Percentiles rank a stretch among this genome's conserved stretches.
phyloP scores from a whole-genome alignment of 2,888 invertebrate species.

The Brachycybe producta region DNA sequence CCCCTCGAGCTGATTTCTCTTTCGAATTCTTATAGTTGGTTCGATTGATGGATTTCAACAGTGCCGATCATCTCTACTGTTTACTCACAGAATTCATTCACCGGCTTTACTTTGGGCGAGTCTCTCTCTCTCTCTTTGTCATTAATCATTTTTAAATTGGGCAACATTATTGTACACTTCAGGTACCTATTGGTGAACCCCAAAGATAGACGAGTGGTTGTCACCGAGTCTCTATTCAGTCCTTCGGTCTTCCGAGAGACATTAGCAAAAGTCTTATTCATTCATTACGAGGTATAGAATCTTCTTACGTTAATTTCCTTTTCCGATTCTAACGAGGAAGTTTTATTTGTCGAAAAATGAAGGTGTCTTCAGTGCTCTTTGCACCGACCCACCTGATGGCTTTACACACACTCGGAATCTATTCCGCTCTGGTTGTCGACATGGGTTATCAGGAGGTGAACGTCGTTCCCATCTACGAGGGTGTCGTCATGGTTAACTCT shows the following conservation, averaged over 20 bases:
- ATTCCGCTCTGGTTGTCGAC: conserved; percentile 70
- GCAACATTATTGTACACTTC: conserved; percentile 22
- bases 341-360: conserved; percentile 21
- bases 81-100: conserved; percentile 79
- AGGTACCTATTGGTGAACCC: conserved; percentile 83
- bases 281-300: conserved; percentile 68
- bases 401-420: conserved; percentile 65
- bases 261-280: conserved; percentile 78
- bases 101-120: conserved; percentile 70
- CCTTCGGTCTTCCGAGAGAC: conserved; percentile 70
- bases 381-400: conserved; percentile 74
- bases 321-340: neutral
- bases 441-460: conserved; percentile 73
- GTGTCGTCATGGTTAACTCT: conserved; percentile 69
- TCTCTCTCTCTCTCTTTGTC: conserved; percentile 14
- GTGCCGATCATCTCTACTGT: conserved; percentile 53
- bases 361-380: conserved; percentile 63
- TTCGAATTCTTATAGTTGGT: conserved; percentile 20
- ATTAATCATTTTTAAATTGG: conserved; percentile 5
- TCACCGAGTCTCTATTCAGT: conserved; percentile 79
- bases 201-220: conserved; percentile 78
- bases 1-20: no score
- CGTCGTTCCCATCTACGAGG: conserved; percentile 71
- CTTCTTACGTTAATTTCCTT: neutral
- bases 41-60: conserved; percentile 26